Conservation (phyloP, 2,888 invertebrate species). For the Scotopteryx bipunctaria region DNA sequence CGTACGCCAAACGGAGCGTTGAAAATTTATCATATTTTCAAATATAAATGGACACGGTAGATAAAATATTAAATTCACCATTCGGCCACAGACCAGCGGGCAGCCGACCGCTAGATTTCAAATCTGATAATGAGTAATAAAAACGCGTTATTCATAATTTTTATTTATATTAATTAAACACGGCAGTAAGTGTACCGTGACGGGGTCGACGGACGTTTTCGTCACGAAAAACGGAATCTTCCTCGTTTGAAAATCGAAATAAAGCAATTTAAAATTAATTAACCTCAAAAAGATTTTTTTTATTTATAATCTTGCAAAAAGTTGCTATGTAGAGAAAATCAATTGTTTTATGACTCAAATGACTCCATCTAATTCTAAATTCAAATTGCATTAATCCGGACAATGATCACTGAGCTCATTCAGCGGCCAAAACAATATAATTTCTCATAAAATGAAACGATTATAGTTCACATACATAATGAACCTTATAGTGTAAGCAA, state of each 20-base stretch:
- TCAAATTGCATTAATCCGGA: constrained; percentile 75
- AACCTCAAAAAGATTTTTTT: too few relatives aligned
- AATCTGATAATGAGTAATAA: constrained; percentile 64
- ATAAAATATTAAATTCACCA: constrained; percentile 64
- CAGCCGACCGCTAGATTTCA: constrained; percentile 52
- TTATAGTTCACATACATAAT: constrained; percentile 36
- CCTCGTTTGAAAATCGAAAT: constrained; percentile 8
- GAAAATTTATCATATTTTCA: constrained; percentile 51
- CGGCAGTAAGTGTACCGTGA: constrained; percentile 70
- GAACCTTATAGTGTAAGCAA: constrained; percentile 40
- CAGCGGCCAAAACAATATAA: constrained; percentile 74
- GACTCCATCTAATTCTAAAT: constrained; percentile 63
- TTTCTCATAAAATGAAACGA: constrained; percentile 65
- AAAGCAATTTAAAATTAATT: neutral
- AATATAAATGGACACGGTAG: constrained; percentile 65
- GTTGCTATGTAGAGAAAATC: neutral
- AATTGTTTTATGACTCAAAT: constrained; percentile 59
- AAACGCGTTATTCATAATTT: constrained; percentile 65
- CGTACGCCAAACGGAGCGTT: constrained; percentile 56
- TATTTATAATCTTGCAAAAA: too few relatives aligned
- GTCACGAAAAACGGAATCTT: constrained; percentile 40
- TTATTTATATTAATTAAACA: constrained; percentile 77
- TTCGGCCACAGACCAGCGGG: constrained; percentile 45
- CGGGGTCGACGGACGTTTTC: constrained; percentile 67
- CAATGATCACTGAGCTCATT: constrained; percentile 65